Percentiles rank a stretch among this genome's conserved stretches.
Evolutionary conservation across 2,888 invertebrate genomes (phyloP).

Genomic region (Homarus gammarus): DNA sequence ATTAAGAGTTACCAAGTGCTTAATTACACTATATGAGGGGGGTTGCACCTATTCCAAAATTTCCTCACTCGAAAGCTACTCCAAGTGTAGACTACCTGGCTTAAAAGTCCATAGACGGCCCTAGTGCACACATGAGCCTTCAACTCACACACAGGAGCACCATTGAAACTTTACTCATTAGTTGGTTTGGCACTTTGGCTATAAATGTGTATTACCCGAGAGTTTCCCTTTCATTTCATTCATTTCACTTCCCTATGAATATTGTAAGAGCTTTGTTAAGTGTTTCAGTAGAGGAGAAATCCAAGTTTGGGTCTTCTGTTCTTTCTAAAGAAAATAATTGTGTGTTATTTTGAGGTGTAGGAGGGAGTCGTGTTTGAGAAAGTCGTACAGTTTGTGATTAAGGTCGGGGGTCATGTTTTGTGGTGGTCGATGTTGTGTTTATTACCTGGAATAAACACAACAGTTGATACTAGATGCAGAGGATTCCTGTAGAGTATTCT

Average conservation of each 20-base stretch:
- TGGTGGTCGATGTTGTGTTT: too few species aligned
- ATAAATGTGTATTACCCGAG: slow-evolving; percentile 37
- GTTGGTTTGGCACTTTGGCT: slow-evolving; percentile 34
- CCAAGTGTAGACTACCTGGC: neutral
- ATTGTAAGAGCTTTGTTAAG: neutral
- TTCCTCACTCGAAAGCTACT: slow-evolving; percentile 2
- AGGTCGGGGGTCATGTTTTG: too few species aligned
- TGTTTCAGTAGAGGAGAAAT: neutral
- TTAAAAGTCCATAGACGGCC: slow-evolving; percentile 14
- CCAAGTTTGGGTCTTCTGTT: neutral
- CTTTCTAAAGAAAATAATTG: too few species aligned
- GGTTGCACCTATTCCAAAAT: slow-evolving; percentile 18
- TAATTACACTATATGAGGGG: slow-evolving; percentile 32
- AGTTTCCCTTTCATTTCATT: slow-evolving; percentile 13
- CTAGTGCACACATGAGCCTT: neutral
- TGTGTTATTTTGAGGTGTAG: too few species aligned
- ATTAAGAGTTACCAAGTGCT: slow-evolving; percentile 34
- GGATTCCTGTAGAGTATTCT: neutral
- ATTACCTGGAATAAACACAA: too few species aligned
- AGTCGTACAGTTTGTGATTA: too few species aligned
- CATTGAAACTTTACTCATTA: slow-evolving; percentile 66
- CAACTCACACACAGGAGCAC: slow-evolving; percentile 36
- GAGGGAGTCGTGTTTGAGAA: too few species aligned
- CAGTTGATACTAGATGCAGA: too few species aligned
- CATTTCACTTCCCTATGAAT: neutral